These are phyloP conservation scores for Synodontis membranacea DNA, from an alignment of 2,113 vertebrate species.

Conservation along the genomic window DNA sequence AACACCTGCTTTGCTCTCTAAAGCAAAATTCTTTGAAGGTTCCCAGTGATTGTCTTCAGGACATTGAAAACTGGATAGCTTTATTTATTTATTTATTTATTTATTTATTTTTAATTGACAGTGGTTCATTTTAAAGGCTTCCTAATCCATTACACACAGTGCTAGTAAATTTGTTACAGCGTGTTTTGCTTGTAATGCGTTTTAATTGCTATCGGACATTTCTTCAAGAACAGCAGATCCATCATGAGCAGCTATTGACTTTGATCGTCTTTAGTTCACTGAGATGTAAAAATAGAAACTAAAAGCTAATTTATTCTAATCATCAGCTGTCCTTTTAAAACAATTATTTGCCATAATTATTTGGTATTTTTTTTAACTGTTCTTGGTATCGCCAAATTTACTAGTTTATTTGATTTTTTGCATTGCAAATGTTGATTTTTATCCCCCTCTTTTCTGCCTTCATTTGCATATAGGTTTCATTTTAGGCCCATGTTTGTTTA, in stretches of 20 bases:
- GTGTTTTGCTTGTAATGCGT: slow-evolving; percentile 4
- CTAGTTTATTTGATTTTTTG: neutral
- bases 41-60: neutral
- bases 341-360: neutral
- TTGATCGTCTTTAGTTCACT: neutral
- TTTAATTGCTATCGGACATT: neutral
- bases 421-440: neutral
- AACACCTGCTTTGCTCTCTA: neutral
- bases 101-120: too few species aligned
- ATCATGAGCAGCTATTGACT: neutral
- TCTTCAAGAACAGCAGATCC: neutral
- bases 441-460: neutral
- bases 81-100: too few species aligned
- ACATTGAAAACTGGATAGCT: neutral
- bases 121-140: slow-evolving; percentile 28
- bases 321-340: neutral
- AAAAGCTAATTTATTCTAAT: neutral
- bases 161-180: neutral
- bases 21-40: neutral
- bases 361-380: neutral
- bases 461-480: neutral
- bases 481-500: neutral
- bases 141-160: neutral
- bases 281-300: neutral
- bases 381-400: neutral